Evolutionary conservation across 2,888 invertebrate species (phyloP).

Genomic region (Acleris emargana): DNA sequence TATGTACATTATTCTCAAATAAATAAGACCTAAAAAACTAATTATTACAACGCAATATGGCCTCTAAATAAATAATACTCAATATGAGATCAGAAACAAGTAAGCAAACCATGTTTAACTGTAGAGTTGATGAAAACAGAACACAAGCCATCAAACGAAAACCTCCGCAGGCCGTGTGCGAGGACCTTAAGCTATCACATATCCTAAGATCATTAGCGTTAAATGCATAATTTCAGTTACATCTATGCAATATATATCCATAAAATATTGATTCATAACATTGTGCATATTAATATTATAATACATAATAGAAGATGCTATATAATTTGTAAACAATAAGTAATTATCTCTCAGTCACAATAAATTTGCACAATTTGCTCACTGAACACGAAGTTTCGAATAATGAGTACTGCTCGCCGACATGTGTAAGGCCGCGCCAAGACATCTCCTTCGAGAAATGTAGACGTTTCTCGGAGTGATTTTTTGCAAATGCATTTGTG

Average conservation of each 20-base stretch:
- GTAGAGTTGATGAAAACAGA: slow-evolving; percentile 10
- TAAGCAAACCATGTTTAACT: slow-evolving; percentile 55
- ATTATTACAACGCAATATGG: slow-evolving; percentile 73
- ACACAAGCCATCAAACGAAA: neutral
- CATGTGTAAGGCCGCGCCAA: neutral
- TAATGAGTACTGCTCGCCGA: slow-evolving; percentile 49
- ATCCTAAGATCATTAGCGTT: slow-evolving; percentile 39
- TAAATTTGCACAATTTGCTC: slow-evolving; percentile 74
- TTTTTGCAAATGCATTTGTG: slow-evolving; percentile 33
- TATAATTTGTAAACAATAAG: slow-evolving; percentile 66
- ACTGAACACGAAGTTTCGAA: slow-evolving; percentile 54
- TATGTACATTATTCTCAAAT: slow-evolving; percentile 55
- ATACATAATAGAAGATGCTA: slow-evolving; percentile 71
- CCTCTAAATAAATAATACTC: slow-evolving; percentile 83
- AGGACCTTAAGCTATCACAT: slow-evolving; percentile 1
- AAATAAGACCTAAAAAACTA: slow-evolving; percentile 71
- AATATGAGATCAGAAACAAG: slow-evolving; percentile 81
- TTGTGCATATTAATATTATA: slow-evolving; percentile 76
- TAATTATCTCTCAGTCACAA: slow-evolving; percentile 74
- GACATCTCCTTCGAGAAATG: neutral
- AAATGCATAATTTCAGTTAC: slow-evolving; percentile 42
- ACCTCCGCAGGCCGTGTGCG: no score
- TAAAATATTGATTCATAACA: slow-evolving; percentile 82
- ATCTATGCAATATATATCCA: slow-evolving; percentile 64
- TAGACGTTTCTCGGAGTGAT: neutral